Percentiles rank a stretch among this genome's conserved stretches.
These are phyloP conservation scores for Galaxea fascicularis DNA, from an alignment of 92 coral and sea anemone species.

Conservation along the genomic window DNA sequence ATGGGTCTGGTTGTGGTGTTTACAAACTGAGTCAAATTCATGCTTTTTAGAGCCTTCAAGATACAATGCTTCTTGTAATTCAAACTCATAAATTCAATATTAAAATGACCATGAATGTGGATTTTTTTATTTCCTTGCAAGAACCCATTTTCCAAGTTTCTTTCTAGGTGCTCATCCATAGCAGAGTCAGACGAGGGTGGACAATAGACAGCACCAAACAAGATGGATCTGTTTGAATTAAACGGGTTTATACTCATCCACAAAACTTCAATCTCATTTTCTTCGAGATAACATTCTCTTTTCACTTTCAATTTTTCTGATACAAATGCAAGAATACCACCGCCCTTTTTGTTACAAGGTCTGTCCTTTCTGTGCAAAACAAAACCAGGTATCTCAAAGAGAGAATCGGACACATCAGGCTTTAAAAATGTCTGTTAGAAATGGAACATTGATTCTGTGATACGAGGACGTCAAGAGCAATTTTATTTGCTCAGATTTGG, in stretches of 20 bases:
- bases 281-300: constrained; percentile 4
- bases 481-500: constrained; percentile 53
- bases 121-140: constrained; percentile 58
- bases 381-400: constrained; percentile 21
- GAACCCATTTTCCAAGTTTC: constrained; percentile 63
- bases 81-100: constrained; percentile 50
- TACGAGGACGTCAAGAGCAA: constrained; percentile 39
- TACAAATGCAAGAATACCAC: constrained; percentile 55
- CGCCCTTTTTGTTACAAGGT: constrained; percentile 1
- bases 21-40: background rate
- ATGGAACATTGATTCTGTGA: constrained; percentile 7
- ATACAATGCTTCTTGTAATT: background rate
- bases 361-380: too few species aligned
- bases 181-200: constrained; percentile 50
- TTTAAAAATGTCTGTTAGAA: constrained; percentile 58
- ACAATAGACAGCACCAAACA: constrained; percentile 39
- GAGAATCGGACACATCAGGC: constrained; percentile 43
- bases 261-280: constrained; percentile 6
- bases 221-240: constrained; percentile 26
- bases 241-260: constrained; percentile 32
- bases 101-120: constrained; percentile 58
- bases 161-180: constrained; percentile 53
- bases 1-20: background rate
- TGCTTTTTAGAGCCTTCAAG: background rate
- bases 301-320: constrained; percentile 25